Conservation (phyloP, 2,888 invertebrate genomes). For the Chelonus formosanus region DNA sequence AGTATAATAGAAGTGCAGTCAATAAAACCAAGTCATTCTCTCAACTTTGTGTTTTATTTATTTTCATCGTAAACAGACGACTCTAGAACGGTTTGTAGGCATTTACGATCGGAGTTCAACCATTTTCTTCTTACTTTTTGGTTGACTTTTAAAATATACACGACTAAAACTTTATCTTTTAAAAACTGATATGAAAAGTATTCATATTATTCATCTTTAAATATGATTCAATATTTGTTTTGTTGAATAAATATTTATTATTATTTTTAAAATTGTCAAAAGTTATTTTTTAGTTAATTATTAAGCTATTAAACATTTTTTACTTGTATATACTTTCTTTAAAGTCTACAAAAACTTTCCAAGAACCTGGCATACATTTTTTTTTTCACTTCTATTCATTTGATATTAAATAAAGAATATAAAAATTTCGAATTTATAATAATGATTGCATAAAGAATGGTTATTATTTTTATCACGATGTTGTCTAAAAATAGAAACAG, state of each 20-base stretch:
- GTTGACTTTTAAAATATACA: constrained; percentile 8
- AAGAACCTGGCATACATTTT: no score
- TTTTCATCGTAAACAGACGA: constrained; percentile 12
- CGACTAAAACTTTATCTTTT: neutral
- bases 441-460: no score
- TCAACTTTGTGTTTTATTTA: constrained; percentile 6
- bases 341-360: no score
- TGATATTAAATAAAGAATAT: no score
- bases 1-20: constrained; percentile 3
- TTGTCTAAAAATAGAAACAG: no score
- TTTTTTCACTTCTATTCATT: constrained; percentile 5
- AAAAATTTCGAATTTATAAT: no score
- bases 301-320: constrained; percentile 14
- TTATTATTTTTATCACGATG: no score
- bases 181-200: neutral
- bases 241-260: no score
- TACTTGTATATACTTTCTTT: neutral
- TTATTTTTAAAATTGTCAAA: no score
- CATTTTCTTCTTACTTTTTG: constrained; percentile 7
- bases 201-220: neutral
- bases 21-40: constrained; percentile 6
- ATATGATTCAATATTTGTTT: neutral
- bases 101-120: constrained; percentile 20
- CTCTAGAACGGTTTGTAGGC: constrained; percentile 10
- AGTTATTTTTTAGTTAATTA: neutral